Evolutionary conservation across 2,113 vertebrate species (phyloP).

Genomic region (Circaetus cinerascens): DNA sequence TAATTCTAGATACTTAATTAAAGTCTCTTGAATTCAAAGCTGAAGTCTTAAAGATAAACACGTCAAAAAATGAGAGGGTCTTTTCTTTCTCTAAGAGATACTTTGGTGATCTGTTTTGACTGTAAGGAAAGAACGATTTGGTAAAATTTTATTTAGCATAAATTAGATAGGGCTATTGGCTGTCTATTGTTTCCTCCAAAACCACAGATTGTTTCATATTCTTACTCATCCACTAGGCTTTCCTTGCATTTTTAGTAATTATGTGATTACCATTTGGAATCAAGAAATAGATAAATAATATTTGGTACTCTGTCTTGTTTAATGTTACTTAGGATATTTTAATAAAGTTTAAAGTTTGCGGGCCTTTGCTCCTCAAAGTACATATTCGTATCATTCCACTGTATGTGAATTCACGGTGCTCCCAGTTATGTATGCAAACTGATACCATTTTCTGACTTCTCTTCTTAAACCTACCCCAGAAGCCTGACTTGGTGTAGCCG

Average conservation of each 20-base stretch:
- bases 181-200: background rate
- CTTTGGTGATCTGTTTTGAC: background rate
- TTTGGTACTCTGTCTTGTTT: background rate
- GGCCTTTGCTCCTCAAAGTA: background rate
- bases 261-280: background rate
- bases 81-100: background rate
- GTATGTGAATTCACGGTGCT: background rate
- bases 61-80: background rate
- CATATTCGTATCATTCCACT: background rate
- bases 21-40: background rate
- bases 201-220: background rate
- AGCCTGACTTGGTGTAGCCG: background rate
- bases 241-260: background rate
- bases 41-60: conserved; percentile 3
- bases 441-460: background rate
- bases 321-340: background rate
- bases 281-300: background rate
- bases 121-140: background rate
- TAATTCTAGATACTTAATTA: conserved; percentile 37
- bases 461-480: background rate
- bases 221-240: background rate
- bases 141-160: background rate
- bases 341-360: background rate
- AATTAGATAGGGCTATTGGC: background rate
- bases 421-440: background rate